These are phyloP conservation scores for Cheilosia scutellata DNA, from an alignment of 2,888 invertebrate genomes.

Conservation along the genomic window DNA sequence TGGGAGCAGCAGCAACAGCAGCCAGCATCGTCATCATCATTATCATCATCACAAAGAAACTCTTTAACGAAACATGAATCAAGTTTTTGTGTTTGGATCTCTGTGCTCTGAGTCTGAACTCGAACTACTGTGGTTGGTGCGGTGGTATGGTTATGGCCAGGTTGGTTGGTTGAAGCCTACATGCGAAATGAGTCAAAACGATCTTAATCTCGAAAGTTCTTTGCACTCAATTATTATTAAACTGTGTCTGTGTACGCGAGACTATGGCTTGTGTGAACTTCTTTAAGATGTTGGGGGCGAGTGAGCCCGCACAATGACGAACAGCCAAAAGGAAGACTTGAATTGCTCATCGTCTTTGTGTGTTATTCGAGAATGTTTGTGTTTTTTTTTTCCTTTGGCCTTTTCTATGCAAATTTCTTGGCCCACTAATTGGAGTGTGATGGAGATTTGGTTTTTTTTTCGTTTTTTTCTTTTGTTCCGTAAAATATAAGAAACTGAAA, in stretches of 20 bases:
- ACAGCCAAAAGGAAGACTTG: conserved; percentile 1
- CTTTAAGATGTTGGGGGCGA: conserved; percentile 22
- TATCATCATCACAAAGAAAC: conserved; percentile 56
- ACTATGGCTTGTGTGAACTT: conserved; percentile 34
- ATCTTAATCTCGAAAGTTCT: conserved; percentile 72
- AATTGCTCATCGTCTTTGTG: conserved; percentile 19
- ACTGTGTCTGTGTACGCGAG: conserved; percentile 20
- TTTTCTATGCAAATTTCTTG: conserved; percentile 48
- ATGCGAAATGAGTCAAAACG: conserved; percentile 70
- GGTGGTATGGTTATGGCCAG: conserved; percentile 31
- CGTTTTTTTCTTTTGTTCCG: neutral
- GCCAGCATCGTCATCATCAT: neutral
- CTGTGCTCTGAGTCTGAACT: neutral
- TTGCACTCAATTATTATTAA: conserved; percentile 71
- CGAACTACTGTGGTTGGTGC: neutral
- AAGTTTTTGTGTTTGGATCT: conserved; percentile 36
- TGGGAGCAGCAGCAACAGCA: conserved; percentile 32
- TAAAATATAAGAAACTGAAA: conserved; percentile 9
- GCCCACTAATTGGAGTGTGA: conserved; percentile 53
- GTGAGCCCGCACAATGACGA: conserved; percentile 6
- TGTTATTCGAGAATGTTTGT: neutral
- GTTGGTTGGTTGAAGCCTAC: conserved; percentile 41
- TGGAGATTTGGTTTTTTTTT: neutral
- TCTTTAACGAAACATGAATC: conserved; percentile 54
- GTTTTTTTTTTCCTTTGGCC: neutral